Conservation (phyloP, 2,797 vertebrate species). For the Mormyrops boulengeri region DNA sequence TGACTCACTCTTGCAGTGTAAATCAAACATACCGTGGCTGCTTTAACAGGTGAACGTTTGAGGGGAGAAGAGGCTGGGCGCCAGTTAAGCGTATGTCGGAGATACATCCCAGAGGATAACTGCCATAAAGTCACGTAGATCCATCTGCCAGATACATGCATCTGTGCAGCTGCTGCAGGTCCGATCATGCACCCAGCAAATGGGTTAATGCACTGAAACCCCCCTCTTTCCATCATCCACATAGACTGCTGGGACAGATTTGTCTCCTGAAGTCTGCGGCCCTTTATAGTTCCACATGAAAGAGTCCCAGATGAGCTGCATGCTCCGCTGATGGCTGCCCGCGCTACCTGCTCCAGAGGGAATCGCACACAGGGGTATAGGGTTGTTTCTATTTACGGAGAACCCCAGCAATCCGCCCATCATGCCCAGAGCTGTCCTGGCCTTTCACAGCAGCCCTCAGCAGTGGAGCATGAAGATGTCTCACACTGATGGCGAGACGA, state of each 20-base stretch:
- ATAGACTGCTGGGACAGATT: background rate
- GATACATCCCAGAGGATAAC: background rate
- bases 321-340: background rate
- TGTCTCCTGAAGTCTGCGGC: slow-evolving; percentile 8
- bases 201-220: background rate
- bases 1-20: background rate
- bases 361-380: background rate
- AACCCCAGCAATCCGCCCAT: background rate
- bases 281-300: slow-evolving; percentile 23
- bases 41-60: background rate
- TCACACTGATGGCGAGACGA: background rate
- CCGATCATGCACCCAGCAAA: background rate
- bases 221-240: background rate
- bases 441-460: background rate
- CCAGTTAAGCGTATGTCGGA: background rate
- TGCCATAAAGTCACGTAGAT: background rate
- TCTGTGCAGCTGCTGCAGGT: background rate
- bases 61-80: background rate
- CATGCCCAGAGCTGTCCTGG: background rate
- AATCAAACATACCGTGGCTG: background rate
- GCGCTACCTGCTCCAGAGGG: slow-evolving; percentile 2
- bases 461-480: background rate
- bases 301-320: slow-evolving; percentile 5
- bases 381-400: slow-evolving; percentile 9
- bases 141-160: slow-evolving; percentile 6